Evolutionary conservation across 2,113 vertebrate species (phyloP), one percentile per base, ranked within the genome.

Genomic region (Oreochromis niloticus): DNA sequence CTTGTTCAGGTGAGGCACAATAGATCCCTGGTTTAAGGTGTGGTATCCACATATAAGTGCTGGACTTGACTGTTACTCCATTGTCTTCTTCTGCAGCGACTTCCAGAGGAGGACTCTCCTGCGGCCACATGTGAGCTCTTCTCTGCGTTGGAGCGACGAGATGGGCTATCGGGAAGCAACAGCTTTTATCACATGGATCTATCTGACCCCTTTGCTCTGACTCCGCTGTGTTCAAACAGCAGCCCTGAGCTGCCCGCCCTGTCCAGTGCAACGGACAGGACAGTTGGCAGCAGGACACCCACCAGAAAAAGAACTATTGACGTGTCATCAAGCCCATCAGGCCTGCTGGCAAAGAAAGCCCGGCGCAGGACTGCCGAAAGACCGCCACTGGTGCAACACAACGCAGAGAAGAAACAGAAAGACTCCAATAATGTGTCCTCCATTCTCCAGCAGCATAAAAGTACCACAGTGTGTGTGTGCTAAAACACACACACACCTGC

Each of bases 171-270:
- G 9, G 95, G 93, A 71, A 87, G 84, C 56, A 93, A 68, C 82
- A 94, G 89, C 80, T 75, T 95, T 19, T 93, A 86, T 68, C 84
- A 84, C 84, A 43, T 86, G 79, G 27, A 79, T 30, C 63, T 90
- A 41, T 87, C 92, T 1, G 91, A 88, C 32, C 66, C 86, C 2
- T 89, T 90, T 17, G 14, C 56, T 89, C 84, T 88, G 82, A 52
- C 86, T 3, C 61, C 96, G 54, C 87, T 97, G 96, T 90, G 97
- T 97, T 94, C 96, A 94, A 96, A 97, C 96, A 50, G 34, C 95
- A 87, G 85, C 19, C 93, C 97, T 85, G 97, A 97, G 81, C 7
- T 73, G 7, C 96, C 97, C 57, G 61, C 96, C 94, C 13, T 94
- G 95, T 81, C 87, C 14, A 8, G 56, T 63, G 96, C 10, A 90